Evolutionary conservation across 64 coral and sea anemone genomes (phyloP).

Genomic region (Stichodactyla mertensii): DNA sequence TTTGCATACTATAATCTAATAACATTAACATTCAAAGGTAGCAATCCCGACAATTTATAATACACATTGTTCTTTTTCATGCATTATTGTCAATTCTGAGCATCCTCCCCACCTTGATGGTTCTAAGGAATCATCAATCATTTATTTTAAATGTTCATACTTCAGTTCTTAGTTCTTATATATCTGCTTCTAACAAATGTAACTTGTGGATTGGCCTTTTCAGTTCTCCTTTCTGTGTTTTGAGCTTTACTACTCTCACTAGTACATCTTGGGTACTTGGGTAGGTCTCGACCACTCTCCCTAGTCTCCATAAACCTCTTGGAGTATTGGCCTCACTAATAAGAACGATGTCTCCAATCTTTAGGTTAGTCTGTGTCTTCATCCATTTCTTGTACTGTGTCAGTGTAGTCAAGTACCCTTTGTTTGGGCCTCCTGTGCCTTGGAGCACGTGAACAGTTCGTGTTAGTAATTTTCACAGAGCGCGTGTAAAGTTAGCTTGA

Average conservation of each 20-base stretch:
- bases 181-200: slow-evolving; percentile 8
- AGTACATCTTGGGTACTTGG: slow-evolving; percentile 25
- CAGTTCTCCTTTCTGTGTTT: slow-evolving; percentile 15
- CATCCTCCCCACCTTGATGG: not conserved
- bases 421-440: no score
- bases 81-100: not conserved
- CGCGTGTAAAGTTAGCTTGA: no score
- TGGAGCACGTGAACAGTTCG: no score
- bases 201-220: slow-evolving; percentile 9
- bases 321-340: not conserved
- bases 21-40: no score
- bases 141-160: not conserved
- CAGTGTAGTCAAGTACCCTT: slow-evolving; percentile 29
- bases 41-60: no score
- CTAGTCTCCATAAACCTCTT: slow-evolving; percentile 16
- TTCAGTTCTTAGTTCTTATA: not conserved
- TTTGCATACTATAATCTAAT: not conserved
- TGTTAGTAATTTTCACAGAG: no score
- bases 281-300: slow-evolving; percentile 5
- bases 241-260: slow-evolving; percentile 13
- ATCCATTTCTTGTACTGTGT: slow-evolving; percentile 27
- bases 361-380: not conserved
- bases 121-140: not conserved
- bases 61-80: not conserved
- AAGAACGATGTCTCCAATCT: slow-evolving; percentile 21